Evolutionary conservation across 2,797 vertebrate genomes (phyloP).

Genomic region (Spinus olivaceus): DNA sequence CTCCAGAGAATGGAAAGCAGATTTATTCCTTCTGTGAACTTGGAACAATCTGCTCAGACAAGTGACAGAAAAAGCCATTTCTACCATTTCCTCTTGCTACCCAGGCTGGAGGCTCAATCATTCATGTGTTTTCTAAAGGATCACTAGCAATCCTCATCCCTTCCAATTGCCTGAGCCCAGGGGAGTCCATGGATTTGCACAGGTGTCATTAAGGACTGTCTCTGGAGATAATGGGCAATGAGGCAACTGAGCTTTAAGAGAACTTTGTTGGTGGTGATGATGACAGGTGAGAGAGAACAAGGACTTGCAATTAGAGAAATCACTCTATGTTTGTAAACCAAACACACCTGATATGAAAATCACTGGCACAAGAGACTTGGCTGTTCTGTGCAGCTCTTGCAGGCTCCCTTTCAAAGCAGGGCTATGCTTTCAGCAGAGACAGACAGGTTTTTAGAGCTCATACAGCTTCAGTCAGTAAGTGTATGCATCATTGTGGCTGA

Average conservation of each 20-base stretch:
- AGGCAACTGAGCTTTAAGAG: neutral
- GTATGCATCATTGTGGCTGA: slow-evolving; percentile 45
- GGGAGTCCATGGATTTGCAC: neutral
- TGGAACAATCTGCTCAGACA: neutral
- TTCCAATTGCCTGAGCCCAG: neutral
- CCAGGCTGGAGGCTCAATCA: rapidly evolving
- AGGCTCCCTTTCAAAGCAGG: slow-evolving; percentile 5
- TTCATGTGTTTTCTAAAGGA: neutral
- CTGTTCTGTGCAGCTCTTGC: neutral
- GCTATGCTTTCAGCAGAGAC: slow-evolving; percentile 20
- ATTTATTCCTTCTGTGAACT: slow-evolving; percentile 30
- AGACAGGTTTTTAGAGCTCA: slow-evolving; percentile 28
- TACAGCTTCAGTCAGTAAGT: slow-evolving; percentile 6
- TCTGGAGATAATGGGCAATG: neutral
- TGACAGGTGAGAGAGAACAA: neutral
- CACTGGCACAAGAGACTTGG: neutral
- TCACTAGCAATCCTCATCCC: neutral
- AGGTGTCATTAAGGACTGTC: neutral
- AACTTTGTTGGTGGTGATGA: neutral
- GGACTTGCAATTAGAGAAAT: neutral
- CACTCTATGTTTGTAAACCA: neutral
- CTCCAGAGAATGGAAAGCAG: slow-evolving; percentile 14
- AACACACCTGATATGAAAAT: neutral
- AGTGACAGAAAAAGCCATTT: slow-evolving; percentile 8
- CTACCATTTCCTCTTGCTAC: neutral